Evolutionary conservation across 1,140 invertebrate species (phyloP).

Genomic region (Caenorhabditis brenneri): DNA sequence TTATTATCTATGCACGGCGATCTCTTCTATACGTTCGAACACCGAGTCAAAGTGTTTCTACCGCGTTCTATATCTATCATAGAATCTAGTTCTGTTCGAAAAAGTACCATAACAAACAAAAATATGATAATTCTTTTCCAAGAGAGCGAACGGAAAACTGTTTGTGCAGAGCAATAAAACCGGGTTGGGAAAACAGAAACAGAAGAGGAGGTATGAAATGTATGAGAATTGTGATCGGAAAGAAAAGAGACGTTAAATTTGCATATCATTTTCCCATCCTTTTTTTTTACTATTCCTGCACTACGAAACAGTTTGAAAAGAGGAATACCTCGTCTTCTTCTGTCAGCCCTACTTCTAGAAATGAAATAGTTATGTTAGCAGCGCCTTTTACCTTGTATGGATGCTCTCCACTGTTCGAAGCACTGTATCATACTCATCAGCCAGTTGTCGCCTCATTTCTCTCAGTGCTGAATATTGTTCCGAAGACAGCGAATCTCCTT

Average conservation of each 20-base stretch:
- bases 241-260: neutral
- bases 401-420: conserved; percentile 50
- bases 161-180: too few species aligned
- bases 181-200: neutral
- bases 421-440: conserved; percentile 54
- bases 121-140: too few species aligned
- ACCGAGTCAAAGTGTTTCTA: too few species aligned
- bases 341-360: neutral
- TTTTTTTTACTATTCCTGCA: too few species aligned
- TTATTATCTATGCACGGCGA: conserved; percentile 24
- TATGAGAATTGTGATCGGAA: neutral
- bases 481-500: conserved; percentile 45
- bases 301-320: too few species aligned
- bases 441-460: conserved; percentile 46
- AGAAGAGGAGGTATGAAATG: neutral
- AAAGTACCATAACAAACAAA: too few species aligned
- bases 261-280: neutral
- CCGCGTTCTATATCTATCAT: neutral
- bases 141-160: too few species aligned
- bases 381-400: conserved; percentile 9
- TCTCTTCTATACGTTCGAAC: too few species aligned
- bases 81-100: too few species aligned
- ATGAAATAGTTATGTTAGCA: neutral
- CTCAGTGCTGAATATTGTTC: conserved; percentile 51
- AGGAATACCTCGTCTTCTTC: too few species aligned